Conservation (phyloP, 2,888 invertebrate genomes). For the Heliconius ismenius region DNA sequence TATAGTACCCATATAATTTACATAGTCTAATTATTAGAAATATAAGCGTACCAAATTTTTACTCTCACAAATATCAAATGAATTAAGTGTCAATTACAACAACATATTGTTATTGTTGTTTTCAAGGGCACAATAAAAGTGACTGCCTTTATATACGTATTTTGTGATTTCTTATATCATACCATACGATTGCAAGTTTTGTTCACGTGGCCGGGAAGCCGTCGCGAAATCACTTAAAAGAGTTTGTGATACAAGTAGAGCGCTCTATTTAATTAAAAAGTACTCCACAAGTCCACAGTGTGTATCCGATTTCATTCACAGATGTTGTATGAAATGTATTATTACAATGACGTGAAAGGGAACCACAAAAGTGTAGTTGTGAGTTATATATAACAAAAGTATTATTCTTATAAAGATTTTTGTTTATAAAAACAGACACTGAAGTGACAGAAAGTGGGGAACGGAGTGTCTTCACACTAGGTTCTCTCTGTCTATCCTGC, state of each 20-base stretch:
- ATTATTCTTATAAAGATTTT: not conserved
- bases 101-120: not conserved
- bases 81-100: not conserved
- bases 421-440: not conserved
- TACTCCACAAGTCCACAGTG: conserved; percentile 38
- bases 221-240: conserved; percentile 30
- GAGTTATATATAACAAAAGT: not conserved
- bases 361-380: not conserved
- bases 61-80: not conserved
- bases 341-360: not conserved
- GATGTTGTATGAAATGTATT: not conserved
- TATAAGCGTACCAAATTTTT: not conserved
- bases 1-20: not conserved
- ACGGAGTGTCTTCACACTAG: too few relatives aligned
- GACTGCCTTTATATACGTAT: not conserved
- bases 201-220: conserved; percentile 29
- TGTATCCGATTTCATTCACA: conserved; percentile 31
- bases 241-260: conserved; percentile 39
- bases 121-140: not conserved
- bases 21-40: too few relatives aligned
- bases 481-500: too few relatives aligned
- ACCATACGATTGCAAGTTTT: conserved; percentile 6
- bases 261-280: conserved; percentile 47
- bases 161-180: not conserved
- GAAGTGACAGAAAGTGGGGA: too few relatives aligned